A percentile compares a stretch with the other conserved stretches of the same genome.
Conservation (phyloP, 1,140 invertebrate species). For the Stenopsyche tienmushanensis region DNA sequence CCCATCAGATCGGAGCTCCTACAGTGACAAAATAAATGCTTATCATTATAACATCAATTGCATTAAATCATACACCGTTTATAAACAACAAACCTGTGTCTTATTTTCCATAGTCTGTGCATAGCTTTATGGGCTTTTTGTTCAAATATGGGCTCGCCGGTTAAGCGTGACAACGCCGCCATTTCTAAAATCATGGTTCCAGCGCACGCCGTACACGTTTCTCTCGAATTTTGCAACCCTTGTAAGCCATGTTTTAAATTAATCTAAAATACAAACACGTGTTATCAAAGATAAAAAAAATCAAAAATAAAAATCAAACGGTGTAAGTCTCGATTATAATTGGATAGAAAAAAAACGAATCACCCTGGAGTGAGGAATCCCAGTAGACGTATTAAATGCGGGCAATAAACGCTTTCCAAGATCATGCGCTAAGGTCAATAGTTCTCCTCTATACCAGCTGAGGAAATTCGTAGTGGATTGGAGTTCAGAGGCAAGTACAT, state of each 20-base stretch:
- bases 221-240: constrained; percentile 71
- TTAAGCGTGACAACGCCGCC: constrained; percentile 90
- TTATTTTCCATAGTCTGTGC: constrained; percentile 94
- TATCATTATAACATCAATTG: constrained; percentile 1
- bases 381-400: constrained; percentile 97
- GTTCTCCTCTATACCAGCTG: constrained; percentile 89
- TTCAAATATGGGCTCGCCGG: constrained; percentile 91
- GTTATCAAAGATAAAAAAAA: not conserved
- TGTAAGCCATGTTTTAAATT: constrained; percentile 89
- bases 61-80: not conserved
- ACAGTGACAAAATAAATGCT: constrained; percentile 19
- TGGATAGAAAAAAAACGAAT: constrained; percentile 26
- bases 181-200: constrained; percentile 98
- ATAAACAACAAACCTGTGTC: constrained; percentile 66
- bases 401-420: constrained; percentile 89
- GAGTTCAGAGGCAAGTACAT: constrained; percentile 83
- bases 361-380: constrained; percentile 93
- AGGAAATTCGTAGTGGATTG: constrained; percentile 74
- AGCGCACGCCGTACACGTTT: constrained; percentile 98
- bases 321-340: not conserved
- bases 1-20: constrained; percentile 88
- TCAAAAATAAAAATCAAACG: not conserved
- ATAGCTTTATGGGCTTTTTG: constrained; percentile 93
- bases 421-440: constrained; percentile 89
- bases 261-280: constrained; percentile 62